phyloP scores from a whole-genome alignment of 2,113 vertebrate genomes.

The Diadophis punctatus region DNA sequence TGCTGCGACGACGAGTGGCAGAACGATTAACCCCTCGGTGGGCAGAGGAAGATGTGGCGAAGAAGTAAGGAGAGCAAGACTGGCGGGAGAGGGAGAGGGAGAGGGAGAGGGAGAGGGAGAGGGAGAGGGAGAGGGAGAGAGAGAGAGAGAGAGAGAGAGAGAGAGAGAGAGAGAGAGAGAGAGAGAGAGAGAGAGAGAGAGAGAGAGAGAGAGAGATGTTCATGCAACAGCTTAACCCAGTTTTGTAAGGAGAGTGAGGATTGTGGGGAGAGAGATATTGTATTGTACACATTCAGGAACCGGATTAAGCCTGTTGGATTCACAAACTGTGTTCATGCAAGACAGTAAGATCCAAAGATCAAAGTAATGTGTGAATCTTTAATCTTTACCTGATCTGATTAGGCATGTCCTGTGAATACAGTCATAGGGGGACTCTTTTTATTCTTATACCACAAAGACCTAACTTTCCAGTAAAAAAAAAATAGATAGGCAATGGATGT shows the following conservation, averaged over 20 bases:
- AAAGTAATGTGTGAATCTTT: not conserved
- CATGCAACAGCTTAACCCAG: not conserved
- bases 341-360: not conserved
- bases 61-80: not conserved
- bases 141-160: not conserved
- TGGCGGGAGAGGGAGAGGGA: not conserved
- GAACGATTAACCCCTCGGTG: conserved; percentile 74
- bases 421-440: not conserved
- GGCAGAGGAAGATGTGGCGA: not conserved
- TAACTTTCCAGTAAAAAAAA: not conserved
- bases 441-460: not conserved
- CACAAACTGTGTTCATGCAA: not conserved
- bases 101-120: too few relatives aligned
- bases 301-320: not conserved
- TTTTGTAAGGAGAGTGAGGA: not conserved
- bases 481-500: not conserved
- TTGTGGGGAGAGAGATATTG: not conserved
- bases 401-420: not conserved
- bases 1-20: conserved; percentile 65
- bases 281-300: not conserved
- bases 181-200: not conserved
- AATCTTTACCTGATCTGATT: not conserved
- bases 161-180: not conserved
- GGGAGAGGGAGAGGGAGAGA: too few relatives aligned
- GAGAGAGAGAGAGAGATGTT: not conserved